Evolutionary conservation across 2,797 vertebrate species (phyloP).

Genomic region (Babyrousa celebensis): DNA sequence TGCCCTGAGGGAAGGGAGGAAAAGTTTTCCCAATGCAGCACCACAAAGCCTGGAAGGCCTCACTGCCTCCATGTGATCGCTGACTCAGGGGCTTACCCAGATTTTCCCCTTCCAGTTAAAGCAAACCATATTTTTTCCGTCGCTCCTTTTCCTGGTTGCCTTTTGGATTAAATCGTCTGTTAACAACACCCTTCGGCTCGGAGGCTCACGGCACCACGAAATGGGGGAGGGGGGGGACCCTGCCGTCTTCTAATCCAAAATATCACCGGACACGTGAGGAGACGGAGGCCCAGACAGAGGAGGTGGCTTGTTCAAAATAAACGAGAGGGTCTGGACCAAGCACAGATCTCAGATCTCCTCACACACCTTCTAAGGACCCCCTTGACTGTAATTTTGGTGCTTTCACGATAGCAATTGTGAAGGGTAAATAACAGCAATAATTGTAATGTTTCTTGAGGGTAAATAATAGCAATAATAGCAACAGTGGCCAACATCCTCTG

Average conservation of each 20-base stretch:
- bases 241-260: neutral
- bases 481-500: neutral
- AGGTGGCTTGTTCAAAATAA: neutral
- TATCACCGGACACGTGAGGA: neutral
- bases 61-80: constrained; percentile 71
- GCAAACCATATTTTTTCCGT: constrained; percentile 81
- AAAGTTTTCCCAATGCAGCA: constrained; percentile 42
- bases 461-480: neutral
- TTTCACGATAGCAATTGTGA: neutral
- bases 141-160: constrained; percentile 61
- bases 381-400: neutral
- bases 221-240: neutral
- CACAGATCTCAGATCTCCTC: neutral
- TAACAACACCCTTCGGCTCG: constrained; percentile 42
- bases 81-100: constrained; percentile 85
- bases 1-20: neutral
- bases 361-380: neutral
- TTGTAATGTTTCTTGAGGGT: neutral
- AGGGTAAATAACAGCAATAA: neutral
- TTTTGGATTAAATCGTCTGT: neutral
- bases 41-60: constrained; percentile 74
- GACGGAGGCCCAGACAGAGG: neutral
- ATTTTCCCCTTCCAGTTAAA: constrained; percentile 83
- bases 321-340: neutral
- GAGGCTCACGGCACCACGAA: neutral